Conservation (phyloP, 2,888 invertebrate species). For the Epirrhoe tristata region DNA sequence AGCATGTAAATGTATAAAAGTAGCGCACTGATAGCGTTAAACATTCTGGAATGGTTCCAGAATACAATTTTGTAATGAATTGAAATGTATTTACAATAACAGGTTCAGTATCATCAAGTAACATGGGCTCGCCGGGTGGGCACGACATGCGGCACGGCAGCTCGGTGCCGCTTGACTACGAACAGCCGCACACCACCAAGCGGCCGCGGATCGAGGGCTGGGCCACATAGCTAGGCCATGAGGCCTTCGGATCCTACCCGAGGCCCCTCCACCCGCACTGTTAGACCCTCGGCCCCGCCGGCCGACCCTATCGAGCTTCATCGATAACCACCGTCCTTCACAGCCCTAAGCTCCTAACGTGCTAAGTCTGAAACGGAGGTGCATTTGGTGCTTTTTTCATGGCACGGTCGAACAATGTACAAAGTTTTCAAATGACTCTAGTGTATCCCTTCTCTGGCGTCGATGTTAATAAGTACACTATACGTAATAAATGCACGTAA, state of each 20-base stretch:
- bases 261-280: conserved; percentile 84
- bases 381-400: conserved; percentile 70
- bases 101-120: conserved; percentile 94
- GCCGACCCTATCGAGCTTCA: conserved; percentile 62
- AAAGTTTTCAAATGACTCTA: conserved; percentile 36
- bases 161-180: conserved; percentile 80
- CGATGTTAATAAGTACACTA: conserved; percentile 71
- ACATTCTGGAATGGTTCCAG: too few relatives aligned
- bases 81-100: conserved; percentile 44
- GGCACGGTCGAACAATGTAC: conserved; percentile 61
- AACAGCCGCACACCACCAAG: conserved; percentile 90
- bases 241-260: conserved; percentile 81
- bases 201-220: conserved; percentile 96
- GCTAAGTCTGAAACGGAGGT: conserved; percentile 65
- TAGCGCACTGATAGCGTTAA: too few relatives aligned
- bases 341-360: conserved; percentile 41
- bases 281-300: conserved; percentile 59
- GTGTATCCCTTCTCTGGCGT: conserved; percentile 38
- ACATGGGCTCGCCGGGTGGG: conserved; percentile 90
- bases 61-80: neutral
- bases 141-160: conserved; percentile 82
- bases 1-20: too few relatives aligned
- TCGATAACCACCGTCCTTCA: conserved; percentile 54
- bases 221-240: conserved; percentile 92
- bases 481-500: conserved; percentile 81